These are phyloP conservation scores for Andrena chrysosceles DNA, from an alignment of 2,888 invertebrate species.

Conservation along the genomic window DNA sequence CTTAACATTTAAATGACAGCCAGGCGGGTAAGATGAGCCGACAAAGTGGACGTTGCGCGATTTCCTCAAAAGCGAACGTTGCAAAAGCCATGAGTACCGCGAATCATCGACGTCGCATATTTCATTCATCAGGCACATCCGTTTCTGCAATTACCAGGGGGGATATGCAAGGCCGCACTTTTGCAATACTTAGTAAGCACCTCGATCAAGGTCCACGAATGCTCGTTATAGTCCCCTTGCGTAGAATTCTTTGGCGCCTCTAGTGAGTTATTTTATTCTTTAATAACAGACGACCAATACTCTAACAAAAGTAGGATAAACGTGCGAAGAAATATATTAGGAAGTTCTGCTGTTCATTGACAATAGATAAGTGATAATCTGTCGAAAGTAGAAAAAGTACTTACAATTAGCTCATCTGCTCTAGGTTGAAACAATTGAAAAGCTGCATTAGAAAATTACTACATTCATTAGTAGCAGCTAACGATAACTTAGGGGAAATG, in stretches of 20 bases:
- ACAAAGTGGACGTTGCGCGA: slow-evolving; percentile 19
- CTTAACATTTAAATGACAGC: not conserved
- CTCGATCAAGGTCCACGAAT: slow-evolving; percentile 63
- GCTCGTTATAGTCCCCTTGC: slow-evolving; percentile 23
- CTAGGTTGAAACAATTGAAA: no score
- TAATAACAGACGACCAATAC: no score
- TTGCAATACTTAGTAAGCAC: slow-evolving; percentile 67
- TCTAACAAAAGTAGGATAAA: no score
- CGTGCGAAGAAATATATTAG: no score
- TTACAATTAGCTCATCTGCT: no score
- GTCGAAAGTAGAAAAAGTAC: no score
- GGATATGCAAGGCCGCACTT: slow-evolving; percentile 60
- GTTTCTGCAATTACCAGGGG: slow-evolving; percentile 58
- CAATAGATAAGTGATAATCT: no score
- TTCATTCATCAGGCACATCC: slow-evolving; percentile 47
- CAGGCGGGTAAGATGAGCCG: slow-evolving; percentile 17
- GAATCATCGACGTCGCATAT: slow-evolving; percentile 65
- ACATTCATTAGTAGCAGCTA: no score
- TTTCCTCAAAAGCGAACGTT: slow-evolving; percentile 56
- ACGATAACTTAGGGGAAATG: no score
- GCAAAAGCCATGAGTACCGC: slow-evolving; percentile 65
- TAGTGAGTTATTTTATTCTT: slow-evolving; percentile 3
- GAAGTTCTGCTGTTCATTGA: no score
- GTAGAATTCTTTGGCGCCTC: slow-evolving; percentile 3
- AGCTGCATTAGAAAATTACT: no score